phyloP scores from a whole-genome alignment of 2,113 vertebrate species.

The Isichthys henryi region DNA sequence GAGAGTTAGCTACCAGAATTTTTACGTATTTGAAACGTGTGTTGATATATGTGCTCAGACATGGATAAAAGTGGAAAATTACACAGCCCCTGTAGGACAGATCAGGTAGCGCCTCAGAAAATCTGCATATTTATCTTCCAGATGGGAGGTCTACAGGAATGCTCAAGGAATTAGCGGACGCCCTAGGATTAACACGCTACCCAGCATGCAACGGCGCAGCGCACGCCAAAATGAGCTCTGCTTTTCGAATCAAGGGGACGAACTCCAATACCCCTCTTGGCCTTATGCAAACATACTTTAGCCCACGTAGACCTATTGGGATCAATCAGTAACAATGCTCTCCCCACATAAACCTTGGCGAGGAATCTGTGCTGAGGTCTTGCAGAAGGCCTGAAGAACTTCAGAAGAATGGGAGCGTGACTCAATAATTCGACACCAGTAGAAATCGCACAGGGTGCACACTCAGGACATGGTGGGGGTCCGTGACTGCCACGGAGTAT shows the following conservation, averaged over 20 bases:
- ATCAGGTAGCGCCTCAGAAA: neutral
- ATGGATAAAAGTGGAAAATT: neutral
- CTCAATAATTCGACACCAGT: slow-evolving; percentile 1
- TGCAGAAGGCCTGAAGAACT: neutral
- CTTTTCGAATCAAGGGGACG: slow-evolving; percentile 10
- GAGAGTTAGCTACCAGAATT: neutral
- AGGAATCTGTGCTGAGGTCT: neutral
- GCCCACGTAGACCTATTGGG: slow-evolving; percentile 2
- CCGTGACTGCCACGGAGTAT: neutral
- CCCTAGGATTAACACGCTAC: neutral
- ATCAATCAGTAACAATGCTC: slow-evolving; percentile 2
- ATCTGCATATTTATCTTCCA: slow-evolving; percentile 17
- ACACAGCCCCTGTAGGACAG: neutral
- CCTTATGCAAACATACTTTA: slow-evolving; percentile 14
- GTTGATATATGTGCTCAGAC: neutral
- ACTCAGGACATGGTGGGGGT: neutral
- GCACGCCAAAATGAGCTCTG: slow-evolving; percentile 11
- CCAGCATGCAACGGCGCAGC: neutral
- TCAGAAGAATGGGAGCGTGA: neutral
- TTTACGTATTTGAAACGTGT: neutral
- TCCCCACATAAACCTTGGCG: neutral
- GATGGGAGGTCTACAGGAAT: slow-evolving; percentile 13
- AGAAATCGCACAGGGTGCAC: neutral
- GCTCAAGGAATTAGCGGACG: slow-evolving; percentile 12
- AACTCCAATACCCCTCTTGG: neutral